A percentile compares a stretch with the other conserved stretches of the same genome.
Evolutionary conservation across 2,888 invertebrate genomes (phyloP).

Genomic region (Lasioglossum zephyrum): DNA sequence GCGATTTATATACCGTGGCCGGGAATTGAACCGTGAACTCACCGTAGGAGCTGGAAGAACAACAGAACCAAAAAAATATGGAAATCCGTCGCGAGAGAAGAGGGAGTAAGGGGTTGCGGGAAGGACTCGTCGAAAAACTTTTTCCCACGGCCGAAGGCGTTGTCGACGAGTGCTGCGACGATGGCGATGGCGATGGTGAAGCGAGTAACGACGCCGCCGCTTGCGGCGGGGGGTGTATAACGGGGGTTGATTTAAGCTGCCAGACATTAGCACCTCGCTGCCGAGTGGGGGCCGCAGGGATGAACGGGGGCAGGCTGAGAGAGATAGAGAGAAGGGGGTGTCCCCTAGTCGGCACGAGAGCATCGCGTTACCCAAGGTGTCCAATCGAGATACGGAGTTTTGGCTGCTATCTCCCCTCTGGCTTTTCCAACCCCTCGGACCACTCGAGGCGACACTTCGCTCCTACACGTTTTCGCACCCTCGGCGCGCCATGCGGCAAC

Average conservation of each 20-base stretch:
- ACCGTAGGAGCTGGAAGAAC: background rate
- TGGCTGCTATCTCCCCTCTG: slow-evolving; percentile 47
- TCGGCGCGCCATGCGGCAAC: slow-evolving; percentile 23
- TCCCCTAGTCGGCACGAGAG: slow-evolving; percentile 42
- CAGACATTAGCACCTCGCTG: slow-evolving; percentile 75
- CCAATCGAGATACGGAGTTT: slow-evolving; percentile 70
- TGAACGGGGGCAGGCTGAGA: background rate
- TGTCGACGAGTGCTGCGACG: slow-evolving; percentile 12
- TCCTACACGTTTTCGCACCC: slow-evolving; percentile 62
- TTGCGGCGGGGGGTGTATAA: slow-evolving; percentile 20
- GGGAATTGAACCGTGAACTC: slow-evolving; percentile 52
- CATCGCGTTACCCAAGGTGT: slow-evolving; percentile 64
- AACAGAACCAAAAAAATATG: slow-evolving; percentile 27
- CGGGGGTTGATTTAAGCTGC: slow-evolving; percentile 72
- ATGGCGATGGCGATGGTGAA: slow-evolving; percentile 34
- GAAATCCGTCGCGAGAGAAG: slow-evolving; percentile 41
- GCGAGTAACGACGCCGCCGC: slow-evolving; percentile 30
- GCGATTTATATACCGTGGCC: slow-evolving; percentile 48
- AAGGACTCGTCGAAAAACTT: slow-evolving; percentile 51
- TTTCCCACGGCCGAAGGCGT: slow-evolving; percentile 63
- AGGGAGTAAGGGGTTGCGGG: no score
- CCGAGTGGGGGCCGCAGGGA: background rate
- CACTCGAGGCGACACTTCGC: slow-evolving; percentile 49
- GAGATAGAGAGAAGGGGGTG: slow-evolving; percentile 14
- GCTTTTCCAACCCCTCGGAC: slow-evolving; percentile 32